A percentile compares a stretch with the other conserved stretches of the same genome.
Evolutionary conservation across 2,113 vertebrate genomes (phyloP).

Genomic region (Crypturellus undulatus): DNA sequence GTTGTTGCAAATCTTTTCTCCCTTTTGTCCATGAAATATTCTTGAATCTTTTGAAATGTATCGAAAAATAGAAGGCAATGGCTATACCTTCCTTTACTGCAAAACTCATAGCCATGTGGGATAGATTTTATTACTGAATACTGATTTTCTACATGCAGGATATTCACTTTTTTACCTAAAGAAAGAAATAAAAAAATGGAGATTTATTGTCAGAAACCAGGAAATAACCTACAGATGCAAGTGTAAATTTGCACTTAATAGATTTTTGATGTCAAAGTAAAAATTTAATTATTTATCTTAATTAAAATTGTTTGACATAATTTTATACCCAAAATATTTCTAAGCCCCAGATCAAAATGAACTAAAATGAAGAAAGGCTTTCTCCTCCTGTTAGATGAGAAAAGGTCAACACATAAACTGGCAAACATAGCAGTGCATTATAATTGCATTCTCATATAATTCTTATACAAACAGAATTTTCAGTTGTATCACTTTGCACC

Average conservation of each 20-base stretch:
- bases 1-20: background rate
- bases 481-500: background rate
- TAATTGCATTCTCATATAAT: background rate
- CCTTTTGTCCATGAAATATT: background rate
- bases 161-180: background rate
- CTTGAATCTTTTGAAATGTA: background rate
- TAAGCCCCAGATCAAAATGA: background rate
- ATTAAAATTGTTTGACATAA: background rate
- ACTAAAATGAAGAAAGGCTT: accelerated
- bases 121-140: background rate
- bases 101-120: background rate
- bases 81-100: background rate
- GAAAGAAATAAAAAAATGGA: background rate
- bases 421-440: background rate
- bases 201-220: background rate
- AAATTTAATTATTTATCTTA: background rate
- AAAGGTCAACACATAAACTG: background rate
- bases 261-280: background rate
- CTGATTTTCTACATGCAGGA: background rate
- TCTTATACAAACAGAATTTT: background rate
- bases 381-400: background rate
- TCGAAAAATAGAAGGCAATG: background rate
- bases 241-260: background rate
- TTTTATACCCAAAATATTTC: background rate
- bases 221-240: background rate